phyloP scores from a whole-genome alignment of 2,888 invertebrate genomes.

The Drosophila mimica region DNA sequence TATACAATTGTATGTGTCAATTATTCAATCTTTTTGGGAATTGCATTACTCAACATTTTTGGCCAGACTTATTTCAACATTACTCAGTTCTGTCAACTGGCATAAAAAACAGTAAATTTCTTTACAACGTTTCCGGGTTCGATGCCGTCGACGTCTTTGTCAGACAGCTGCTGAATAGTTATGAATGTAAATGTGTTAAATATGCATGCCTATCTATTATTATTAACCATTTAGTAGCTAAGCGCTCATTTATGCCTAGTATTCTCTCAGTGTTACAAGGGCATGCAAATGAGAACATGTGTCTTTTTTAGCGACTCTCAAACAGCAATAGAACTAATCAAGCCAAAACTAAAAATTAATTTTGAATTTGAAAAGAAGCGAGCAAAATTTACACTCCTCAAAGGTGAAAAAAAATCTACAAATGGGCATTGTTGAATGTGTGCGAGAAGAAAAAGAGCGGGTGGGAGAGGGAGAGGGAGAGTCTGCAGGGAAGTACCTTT shows the following conservation, averaged over 20 bases:
- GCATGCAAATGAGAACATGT: slow-evolving; percentile 43
- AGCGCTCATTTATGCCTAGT: slow-evolving; percentile 2
- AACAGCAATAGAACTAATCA: slow-evolving; percentile 34
- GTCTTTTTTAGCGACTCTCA: slow-evolving; percentile 36
- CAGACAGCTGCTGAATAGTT: slow-evolving; percentile 21
- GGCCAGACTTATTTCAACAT: slow-evolving; percentile 2
- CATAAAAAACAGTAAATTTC: slow-evolving; percentile 10
- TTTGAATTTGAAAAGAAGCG: slow-evolving; percentile 28
- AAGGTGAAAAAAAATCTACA: slow-evolving; percentile 38
- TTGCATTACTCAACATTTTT: background rate
- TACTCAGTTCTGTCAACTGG: slow-evolving; percentile 3
- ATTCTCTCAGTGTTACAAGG: slow-evolving; percentile 11
- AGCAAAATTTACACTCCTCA: slow-evolving; percentile 43
- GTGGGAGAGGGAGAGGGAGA: background rate
- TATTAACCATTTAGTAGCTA: slow-evolving; percentile 4
- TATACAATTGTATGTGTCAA: background rate
- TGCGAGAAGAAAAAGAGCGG: slow-evolving; percentile 29
- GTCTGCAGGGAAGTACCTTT: slow-evolving; percentile 36
- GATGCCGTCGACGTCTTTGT: background rate
- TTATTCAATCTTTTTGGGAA: slow-evolving; percentile 2
- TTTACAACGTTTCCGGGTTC: slow-evolving; percentile 20
- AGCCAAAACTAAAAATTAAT: slow-evolving; percentile 14
- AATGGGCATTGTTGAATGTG: slow-evolving; percentile 58
- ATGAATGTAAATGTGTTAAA: background rate
- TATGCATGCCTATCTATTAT: background rate